Evolutionary conservation across 2,113 vertebrate genomes (phyloP), one percentile per base, ranked within the genome.

Genomic region (Mobula birostris): DNA sequence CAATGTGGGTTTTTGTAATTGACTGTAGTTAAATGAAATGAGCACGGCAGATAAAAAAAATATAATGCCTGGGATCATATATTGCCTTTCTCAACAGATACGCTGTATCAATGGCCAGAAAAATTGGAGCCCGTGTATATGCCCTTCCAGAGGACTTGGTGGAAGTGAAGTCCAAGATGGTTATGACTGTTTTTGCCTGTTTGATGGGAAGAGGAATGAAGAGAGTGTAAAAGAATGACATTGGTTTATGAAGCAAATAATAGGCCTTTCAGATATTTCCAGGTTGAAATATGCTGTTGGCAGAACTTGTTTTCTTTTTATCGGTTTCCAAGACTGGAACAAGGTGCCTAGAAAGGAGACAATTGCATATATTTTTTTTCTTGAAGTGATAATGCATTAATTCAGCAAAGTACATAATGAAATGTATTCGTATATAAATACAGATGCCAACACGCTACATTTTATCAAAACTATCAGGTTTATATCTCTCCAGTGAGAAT

Each of bases 191-290:
- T 95, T 99, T 99, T 94, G 98, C 98, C 32, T 99, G 99, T 96
- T 97, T 99, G 97, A 99, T 99, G 99, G 99, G 98, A 94, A 96
- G 98, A 95, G 98, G 98, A 94, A 98, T 99, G 98, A 99, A 99
- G 96, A 95, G 96, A 95, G 97, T 96, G 94, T 99, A 98, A 97
- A 94, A 94, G 94, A 93, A 8, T 68, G 63, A 92, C 11, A 11
- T 21, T 70, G 19, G 72, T 48, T 93, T 93, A 70, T 74, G 2
- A 95, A 94, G 91, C 76, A 94, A 66, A 95, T 94, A 79, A 94
- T 94, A 79, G 87, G 82, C 95, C 95, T 94, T 94, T 94, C 96
- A 95, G 96, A 96, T 96, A 95, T 97, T 97, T 96, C 95, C 96
- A 95, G 87, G 95, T 95, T 95, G 96, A 97, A 97, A 96, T 93